These are phyloP conservation scores for Hofmannophila pseudospretella DNA, from an alignment of 2,888 invertebrate species.

Conservation along the genomic window DNA sequence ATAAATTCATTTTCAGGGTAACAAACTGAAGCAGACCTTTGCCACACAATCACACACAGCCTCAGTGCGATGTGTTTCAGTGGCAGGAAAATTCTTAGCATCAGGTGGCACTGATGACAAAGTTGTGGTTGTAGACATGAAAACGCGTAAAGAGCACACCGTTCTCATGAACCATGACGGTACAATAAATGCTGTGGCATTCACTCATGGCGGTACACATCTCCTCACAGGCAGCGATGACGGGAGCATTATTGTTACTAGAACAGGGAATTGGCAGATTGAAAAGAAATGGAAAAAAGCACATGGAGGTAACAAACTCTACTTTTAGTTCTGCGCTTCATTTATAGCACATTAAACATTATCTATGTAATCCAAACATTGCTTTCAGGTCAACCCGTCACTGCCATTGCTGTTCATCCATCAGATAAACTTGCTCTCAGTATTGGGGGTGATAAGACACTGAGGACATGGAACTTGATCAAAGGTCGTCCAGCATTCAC, in stretches of 20 bases:
- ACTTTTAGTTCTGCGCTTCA: background rate
- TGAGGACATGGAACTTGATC: slow-evolving; percentile 95
- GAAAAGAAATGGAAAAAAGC: slow-evolving; percentile 90
- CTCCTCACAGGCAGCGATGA: slow-evolving; percentile 91
- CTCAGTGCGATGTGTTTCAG: slow-evolving; percentile 85
- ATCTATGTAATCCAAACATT: too few relatives aligned
- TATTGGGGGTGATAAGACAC: slow-evolving; percentile 88
- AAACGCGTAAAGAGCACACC: slow-evolving; percentile 86
- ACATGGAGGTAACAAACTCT: slow-evolving; percentile 81
- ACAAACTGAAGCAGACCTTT: slow-evolving; percentile 85
- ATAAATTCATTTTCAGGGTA: slow-evolving; percentile 47
- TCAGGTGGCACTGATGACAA: slow-evolving; percentile 95
- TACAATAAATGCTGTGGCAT: slow-evolving; percentile 87
- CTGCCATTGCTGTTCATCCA: slow-evolving; percentile 89
- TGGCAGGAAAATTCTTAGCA: slow-evolving; percentile 85
- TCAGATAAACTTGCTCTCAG: slow-evolving; percentile 93
- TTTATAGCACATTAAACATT: too few relatives aligned
- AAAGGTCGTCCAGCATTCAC: slow-evolving; percentile 94
- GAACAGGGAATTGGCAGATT: slow-evolving; percentile 90
- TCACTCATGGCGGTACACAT: slow-evolving; percentile 87
- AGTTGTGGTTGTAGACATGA: slow-evolving; percentile 90
- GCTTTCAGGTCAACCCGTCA: slow-evolving; percentile 80
- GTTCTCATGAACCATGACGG: slow-evolving; percentile 90
- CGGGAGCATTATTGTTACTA: slow-evolving; percentile 88
- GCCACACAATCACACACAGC: slow-evolving; percentile 92